A percentile compares a stretch with the other conserved stretches of the same genome.
Conservation (phyloP, 1,140 invertebrate species). For the Caenorhabditis latens region DNA sequence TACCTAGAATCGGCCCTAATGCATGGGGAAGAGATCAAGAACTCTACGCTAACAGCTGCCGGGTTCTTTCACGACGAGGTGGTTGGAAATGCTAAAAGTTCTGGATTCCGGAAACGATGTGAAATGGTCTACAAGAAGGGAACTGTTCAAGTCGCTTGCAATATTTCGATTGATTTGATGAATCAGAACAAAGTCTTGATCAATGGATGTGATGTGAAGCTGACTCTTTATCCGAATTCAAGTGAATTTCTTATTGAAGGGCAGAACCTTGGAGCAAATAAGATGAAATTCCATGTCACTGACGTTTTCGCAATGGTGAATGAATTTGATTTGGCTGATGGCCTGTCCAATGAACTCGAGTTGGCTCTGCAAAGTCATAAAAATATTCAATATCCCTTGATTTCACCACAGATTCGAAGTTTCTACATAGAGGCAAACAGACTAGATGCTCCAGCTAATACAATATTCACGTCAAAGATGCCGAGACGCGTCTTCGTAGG, state of each 20-base stretch:
- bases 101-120: background rate
- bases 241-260: background rate
- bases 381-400: background rate
- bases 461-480: background rate
- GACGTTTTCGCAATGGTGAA: background rate
- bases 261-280: background rate
- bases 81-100: background rate
- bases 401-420: background rate
- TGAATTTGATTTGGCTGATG: background rate
- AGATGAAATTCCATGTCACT: background rate
- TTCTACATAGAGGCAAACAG: background rate
- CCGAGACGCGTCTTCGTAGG: background rate
- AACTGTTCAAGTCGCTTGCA: background rate
- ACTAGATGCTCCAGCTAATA: background rate
- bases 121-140: background rate
- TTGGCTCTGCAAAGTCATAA: background rate
- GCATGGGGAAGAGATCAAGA: background rate
- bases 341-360: background rate
- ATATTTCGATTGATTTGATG: slow-evolving; percentile 3
- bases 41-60: background rate
- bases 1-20: background rate
- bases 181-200: background rate
- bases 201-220: background rate
- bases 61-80: background rate
- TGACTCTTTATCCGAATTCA: background rate